These are phyloP conservation scores for Neopelma chrysocephalum DNA, from an alignment of 2,797 vertebrate genomes.

Conservation along the genomic window DNA sequence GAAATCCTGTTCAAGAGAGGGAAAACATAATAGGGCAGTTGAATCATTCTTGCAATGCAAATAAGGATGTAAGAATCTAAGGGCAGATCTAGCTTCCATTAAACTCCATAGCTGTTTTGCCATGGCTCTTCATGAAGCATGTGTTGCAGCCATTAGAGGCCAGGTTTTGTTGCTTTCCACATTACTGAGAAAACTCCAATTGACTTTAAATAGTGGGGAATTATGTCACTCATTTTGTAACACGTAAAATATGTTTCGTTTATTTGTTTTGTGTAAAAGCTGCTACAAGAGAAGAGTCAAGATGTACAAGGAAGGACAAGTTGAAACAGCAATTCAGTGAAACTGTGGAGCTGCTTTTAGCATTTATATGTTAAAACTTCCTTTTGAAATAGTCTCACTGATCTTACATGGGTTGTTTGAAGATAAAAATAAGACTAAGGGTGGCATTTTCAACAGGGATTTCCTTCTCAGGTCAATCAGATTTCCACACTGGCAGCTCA, in stretches of 20 bases:
- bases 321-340: neutral
- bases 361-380: neutral
- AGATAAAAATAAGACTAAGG: slow-evolving; percentile 3
- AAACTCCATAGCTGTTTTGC: neutral
- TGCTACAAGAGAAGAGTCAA: neutral
- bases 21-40: neutral
- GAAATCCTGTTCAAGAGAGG: neutral
- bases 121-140: neutral
- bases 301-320: neutral
- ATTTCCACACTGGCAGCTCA: neutral
- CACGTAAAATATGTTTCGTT: neutral
- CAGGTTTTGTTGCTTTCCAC: neutral
- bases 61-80: neutral
- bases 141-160: neutral
- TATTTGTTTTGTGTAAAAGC: neutral
- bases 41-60: neutral
- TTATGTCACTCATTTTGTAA: neutral
- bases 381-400: neutral
- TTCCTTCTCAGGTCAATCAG: neutral
- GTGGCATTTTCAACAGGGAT: neutral
- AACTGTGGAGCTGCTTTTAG: neutral
- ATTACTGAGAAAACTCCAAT: neutral
- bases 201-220: neutral
- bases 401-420: neutral
- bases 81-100: neutral